These are phyloP conservation scores for Periplaneta americana DNA, from an alignment of 1,140 invertebrate genomes.

Conservation along the genomic window DNA sequence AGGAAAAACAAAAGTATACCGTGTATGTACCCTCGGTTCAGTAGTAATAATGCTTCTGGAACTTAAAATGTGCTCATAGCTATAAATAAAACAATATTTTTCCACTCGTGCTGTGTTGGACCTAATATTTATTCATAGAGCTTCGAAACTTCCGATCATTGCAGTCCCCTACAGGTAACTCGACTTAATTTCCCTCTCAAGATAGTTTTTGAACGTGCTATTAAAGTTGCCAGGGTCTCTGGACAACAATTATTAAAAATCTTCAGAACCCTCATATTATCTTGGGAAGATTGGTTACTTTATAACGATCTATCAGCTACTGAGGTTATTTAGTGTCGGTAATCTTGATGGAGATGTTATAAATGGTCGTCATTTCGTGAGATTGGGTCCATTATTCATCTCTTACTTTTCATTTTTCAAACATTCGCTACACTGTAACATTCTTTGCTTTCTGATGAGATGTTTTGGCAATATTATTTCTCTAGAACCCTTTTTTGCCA, in stretches of 20 bases:
- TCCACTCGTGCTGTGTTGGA: not conserved
- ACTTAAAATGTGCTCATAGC: not conserved
- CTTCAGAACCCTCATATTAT: not conserved
- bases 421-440: too few relatives aligned
- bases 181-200: too few relatives aligned
- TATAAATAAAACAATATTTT: not conserved
- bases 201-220: not conserved
- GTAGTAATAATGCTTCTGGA: not conserved
- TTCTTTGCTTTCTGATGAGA: too few relatives aligned
- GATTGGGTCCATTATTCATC: too few relatives aligned
- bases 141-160: not conserved
- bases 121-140: slow-evolving; percentile 2
- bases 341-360: too few relatives aligned
- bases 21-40: not conserved
- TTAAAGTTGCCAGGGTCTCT: not conserved
- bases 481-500: too few relatives aligned
- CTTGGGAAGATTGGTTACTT: not conserved
- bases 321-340: not conserved
- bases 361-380: too few relatives aligned
- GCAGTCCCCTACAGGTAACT: not conserved
- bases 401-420: too few relatives aligned
- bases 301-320: not conserved
- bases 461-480: too few relatives aligned
- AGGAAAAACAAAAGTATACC: not conserved
- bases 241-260: not conserved